Conservation (phyloP, 37 sponge, comb jelly and placozoan genomes). For the Ianthella basta region DNA sequence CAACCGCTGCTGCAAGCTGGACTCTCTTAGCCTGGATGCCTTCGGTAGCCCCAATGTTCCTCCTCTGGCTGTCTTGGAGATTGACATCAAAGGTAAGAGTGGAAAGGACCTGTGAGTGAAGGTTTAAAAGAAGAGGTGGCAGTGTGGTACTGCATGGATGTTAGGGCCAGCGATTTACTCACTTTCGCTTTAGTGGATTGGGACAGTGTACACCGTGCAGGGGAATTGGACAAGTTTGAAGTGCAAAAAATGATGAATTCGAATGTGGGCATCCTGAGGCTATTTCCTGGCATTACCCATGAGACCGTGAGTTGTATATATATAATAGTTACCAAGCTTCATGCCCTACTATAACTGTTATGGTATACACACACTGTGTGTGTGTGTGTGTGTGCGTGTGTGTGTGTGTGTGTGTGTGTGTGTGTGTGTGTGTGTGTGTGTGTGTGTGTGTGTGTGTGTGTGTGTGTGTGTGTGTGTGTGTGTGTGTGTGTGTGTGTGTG, state of each 20-base stretch:
- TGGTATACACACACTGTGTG: too few species aligned
- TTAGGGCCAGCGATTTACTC: background rate
- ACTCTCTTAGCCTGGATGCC: constrained; percentile 67
- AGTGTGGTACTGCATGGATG: background rate
- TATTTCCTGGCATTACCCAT: constrained; percentile 94
- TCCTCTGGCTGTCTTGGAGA: constrained; percentile 86
- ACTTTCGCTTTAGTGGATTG: constrained; percentile 66
- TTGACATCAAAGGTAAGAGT: constrained; percentile 58
- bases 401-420: background rate
- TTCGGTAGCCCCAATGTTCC: constrained; percentile 90
- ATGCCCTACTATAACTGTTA: too few species aligned
- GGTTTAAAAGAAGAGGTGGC: background rate
- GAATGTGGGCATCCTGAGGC: constrained; percentile 83
- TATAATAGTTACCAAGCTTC: too few species aligned
- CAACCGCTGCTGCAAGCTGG: constrained; percentile 81
- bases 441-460: too few species aligned
- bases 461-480: too few species aligned
- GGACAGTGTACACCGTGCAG: constrained; percentile 62
- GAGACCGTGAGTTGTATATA: constrained; percentile 66
- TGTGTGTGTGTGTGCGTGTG: background rate
- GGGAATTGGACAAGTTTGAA: constrained; percentile 53
- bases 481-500: too few species aligned
- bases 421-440: too few species aligned
- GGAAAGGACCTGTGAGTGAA: background rate
- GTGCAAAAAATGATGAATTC: constrained; percentile 69